Percentiles rank a stretch among this genome's conserved stretches.
Conservation (phyloP, 2,797 vertebrate species). For the Halcyon badia region DNA sequence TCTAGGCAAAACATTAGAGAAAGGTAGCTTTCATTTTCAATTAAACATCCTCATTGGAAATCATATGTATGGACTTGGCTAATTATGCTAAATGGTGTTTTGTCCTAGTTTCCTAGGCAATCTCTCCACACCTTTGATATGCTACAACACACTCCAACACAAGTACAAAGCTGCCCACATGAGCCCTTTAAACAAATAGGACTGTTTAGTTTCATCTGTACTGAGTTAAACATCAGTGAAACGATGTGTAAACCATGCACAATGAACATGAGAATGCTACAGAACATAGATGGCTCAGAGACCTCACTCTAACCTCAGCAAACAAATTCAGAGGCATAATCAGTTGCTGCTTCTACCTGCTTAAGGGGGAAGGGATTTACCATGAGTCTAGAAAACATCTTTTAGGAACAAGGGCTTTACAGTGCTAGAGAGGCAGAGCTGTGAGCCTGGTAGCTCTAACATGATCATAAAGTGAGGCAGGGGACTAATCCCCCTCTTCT, state of each 20-base stretch:
- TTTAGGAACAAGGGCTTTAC: neutral
- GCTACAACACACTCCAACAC: neutral
- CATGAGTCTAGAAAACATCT: neutral
- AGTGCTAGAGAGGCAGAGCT: neutral
- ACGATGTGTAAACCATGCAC: neutral
- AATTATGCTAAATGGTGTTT: neutral
- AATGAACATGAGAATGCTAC: constrained; percentile 15
- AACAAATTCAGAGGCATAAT: constrained; percentile 2
- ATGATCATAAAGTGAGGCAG: neutral
- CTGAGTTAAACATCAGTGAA: neutral
- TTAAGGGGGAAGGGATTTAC: neutral
- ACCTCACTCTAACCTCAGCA: neutral
- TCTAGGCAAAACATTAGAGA: neutral
- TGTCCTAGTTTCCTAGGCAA: neutral
- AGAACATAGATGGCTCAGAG: neutral
- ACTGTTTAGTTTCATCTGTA: neutral
- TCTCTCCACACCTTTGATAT: neutral
- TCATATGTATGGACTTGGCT: neutral
- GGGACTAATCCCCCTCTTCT: neutral
- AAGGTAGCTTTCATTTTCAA: neutral
- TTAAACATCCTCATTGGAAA: neutral
- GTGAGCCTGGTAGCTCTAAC: neutral
- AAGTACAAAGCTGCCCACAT: neutral
- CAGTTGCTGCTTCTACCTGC: neutral
- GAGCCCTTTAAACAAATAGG: neutral